Evolutionary conservation across 2,797 vertebrate genomes (phyloP), one percentile per base, ranked within the genome.

Genomic region (Otus scops): DNA sequence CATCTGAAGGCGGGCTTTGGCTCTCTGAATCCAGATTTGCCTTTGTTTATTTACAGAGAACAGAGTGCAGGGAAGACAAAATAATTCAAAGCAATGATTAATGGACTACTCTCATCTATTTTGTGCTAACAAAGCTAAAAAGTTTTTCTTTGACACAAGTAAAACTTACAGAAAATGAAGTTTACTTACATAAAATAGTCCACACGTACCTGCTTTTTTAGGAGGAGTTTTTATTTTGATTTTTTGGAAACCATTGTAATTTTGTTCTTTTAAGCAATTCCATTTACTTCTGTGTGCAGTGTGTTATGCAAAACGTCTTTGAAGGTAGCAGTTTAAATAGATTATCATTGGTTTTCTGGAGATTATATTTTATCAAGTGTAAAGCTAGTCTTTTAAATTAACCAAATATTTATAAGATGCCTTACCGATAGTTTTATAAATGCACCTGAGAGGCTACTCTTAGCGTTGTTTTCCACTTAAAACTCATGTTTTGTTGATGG

Each of bases 21-120:
- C 47, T 94, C 54, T 86, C 51, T 86, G 51, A 93, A 73, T 90
- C 16, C 3, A 18, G 11, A 90, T 73, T 56, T 90, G 5, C 61
- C 64, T 79, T 85, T 85, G 50, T 90, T 96, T 84, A 82, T 87
- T 93, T 94, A 64, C 48, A 79, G 54, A 85, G 13, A 91, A 63
- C 1, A 78, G n/a, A 77, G 27, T 27, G 23, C 16, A 82, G 10
- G 8, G 19, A 79, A 88, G 41, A 64, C 24, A 76, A 92, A 92
- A 73, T 45, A 50, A 50, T 76, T 88, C 57, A 69, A 48, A 84
- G 20, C 6, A 67, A 73, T 34, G 9, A 19, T 71, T 92, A 92
- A 75, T 75, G 45, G 59, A 24, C 34, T 65, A 10, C 4, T 36
- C 7, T 77, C 22, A 69, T 75, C 36, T 68, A 21, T 84, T 73